phyloP scores from a whole-genome alignment of 2,888 invertebrate genomes.

The Callyntrura sp. region DNA sequence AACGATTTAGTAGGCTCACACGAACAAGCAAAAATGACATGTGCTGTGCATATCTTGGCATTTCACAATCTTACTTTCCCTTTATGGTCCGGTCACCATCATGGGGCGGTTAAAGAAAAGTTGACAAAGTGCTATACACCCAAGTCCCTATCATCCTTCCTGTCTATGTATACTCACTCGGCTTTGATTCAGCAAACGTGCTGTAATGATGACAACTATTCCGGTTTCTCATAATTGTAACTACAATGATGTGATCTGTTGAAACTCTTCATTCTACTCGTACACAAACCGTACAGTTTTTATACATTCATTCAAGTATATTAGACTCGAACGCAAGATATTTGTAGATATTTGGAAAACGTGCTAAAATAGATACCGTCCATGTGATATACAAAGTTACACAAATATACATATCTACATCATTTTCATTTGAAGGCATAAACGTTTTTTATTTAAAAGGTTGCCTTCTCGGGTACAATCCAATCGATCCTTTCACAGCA shows the following conservation, averaged over 20 bases:
- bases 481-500: slow-evolving; percentile 34
- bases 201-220: too few relatives aligned
- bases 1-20: background rate
- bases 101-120: slow-evolving; percentile 9
- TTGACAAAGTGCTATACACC: background rate
- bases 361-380: too few relatives aligned
- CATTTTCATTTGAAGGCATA: slow-evolving; percentile 3
- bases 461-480: slow-evolving; percentile 15
- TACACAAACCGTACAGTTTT: too few relatives aligned
- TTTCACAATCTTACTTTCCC: background rate
- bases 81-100: slow-evolving; percentile 33
- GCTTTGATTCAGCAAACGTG: too few relatives aligned
- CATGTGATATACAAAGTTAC: background rate
- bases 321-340: too few relatives aligned
- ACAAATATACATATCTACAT: background rate
- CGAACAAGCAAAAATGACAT: slow-evolving; percentile 6
- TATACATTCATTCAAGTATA: too few relatives aligned
- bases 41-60: background rate
- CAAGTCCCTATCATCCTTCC: too few relatives aligned
- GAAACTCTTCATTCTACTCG: too few relatives aligned
- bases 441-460: background rate
- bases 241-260: too few relatives aligned
- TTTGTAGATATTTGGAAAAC: too few relatives aligned
- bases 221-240: too few relatives aligned
- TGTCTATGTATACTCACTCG: too few relatives aligned